Percentiles rank a stretch among this genome's conserved stretches.
Conservation (phyloP, 2,888 invertebrate species). For the Rotaria magnacalcarata region DNA sequence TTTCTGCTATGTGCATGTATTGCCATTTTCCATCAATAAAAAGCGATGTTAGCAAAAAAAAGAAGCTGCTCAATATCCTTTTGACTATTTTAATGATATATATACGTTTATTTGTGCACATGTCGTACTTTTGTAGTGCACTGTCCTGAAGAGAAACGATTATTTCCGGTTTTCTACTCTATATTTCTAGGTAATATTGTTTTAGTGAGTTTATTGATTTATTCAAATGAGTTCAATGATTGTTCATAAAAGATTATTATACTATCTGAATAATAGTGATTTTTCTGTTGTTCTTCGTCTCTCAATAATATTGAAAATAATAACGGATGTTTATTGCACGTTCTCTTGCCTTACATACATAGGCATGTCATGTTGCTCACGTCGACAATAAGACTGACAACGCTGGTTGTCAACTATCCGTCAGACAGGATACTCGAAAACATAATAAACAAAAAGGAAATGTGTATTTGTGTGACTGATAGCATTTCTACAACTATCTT, state of each 20-base stretch:
- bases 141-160: background rate
- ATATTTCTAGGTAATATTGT: background rate
- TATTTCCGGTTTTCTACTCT: background rate
- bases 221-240: background rate
- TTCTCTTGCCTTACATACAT: background rate
- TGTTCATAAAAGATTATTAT: background rate
- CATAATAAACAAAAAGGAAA: background rate
- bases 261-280: background rate
- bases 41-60: too few species aligned
- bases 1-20: background rate
- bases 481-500: conserved; percentile 3
- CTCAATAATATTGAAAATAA: background rate
- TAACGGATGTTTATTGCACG: conserved; percentile 15
- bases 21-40: background rate
- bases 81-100: background rate
- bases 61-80: background rate
- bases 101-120: background rate
- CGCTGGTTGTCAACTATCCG: background rate
- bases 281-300: background rate
- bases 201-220: background rate
- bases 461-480: background rate
- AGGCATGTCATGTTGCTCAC: background rate
- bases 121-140: background rate
- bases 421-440: background rate
- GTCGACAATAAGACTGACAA: background rate